Evolutionary conservation across 2,888 invertebrate species (phyloP).

Genomic region (Camptogramma bilineatum): DNA sequence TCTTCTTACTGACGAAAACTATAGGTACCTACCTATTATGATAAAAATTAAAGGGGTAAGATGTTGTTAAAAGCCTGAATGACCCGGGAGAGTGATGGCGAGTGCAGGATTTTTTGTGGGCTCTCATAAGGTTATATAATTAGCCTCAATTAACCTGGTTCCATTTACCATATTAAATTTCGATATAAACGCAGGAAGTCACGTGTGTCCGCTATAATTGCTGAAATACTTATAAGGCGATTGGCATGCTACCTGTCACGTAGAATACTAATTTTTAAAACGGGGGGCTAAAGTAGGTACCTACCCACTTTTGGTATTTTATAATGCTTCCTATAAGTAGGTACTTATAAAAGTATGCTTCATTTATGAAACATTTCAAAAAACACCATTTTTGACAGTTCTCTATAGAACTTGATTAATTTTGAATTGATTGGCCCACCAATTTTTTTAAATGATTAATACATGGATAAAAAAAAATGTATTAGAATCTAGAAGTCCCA

Average conservation of each 20-base stretch:
- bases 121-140: constrained; percentile 53
- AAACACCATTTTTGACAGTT: no score
- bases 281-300: no score
- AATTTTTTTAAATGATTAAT: no score
- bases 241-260: neutral
- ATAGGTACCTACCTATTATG: neutral
- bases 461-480: no score
- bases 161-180: constrained; percentile 60
- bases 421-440: no score
- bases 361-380: no score
- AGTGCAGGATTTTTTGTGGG: constrained; percentile 53
- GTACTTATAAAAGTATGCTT: no score
- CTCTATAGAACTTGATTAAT: no score
- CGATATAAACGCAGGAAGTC: constrained; percentile 57
- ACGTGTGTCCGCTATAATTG: constrained; percentile 28
- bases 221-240: constrained; percentile 13
- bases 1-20: no score
- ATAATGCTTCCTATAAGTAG: no score
- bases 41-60: neutral
- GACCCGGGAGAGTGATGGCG: constrained; percentile 7
- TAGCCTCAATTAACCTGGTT: constrained; percentile 65
- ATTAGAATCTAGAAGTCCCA: no score
- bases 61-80: constrained; percentile 12
- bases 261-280: neutral
- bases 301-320: no score